Base-by-base conservation (phyloP, 2,113 vertebrate genomes). In the Cavia aperea region DNA sequence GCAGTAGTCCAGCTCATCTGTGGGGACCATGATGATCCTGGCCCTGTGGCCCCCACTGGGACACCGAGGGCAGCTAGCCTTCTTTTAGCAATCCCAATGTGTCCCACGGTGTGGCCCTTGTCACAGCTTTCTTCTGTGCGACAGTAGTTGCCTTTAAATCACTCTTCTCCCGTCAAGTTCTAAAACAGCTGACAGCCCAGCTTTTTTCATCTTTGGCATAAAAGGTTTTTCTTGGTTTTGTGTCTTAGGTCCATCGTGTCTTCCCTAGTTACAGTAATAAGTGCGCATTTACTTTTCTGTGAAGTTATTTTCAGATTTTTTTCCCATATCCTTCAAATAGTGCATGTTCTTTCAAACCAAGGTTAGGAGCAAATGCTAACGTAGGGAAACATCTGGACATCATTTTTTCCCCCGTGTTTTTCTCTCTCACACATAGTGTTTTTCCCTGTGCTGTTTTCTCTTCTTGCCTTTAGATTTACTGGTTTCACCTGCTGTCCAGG, bases 401-500 rank as follows among this genome's bases (percentile, higher is more conserved):
- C 43, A 26, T 68, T 85, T 43, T 68, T 79, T 89, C 60, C 68
- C 62, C 83, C 43, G 1, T 8, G 23, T 87, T 4, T 81, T 75
- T 87, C 68, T 93, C 13, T 86, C n/a, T 86, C 56, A 65, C 26
- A 4, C 7, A 3, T 58, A 39, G 54, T 81, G 4, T 73, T 49
- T 95, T 88, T 21, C 36, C 39, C 85, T 91, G 0, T 83, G 92
- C 63, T 65, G 0, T 89, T 77, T 92, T 85, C 26, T 93, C 36
- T 70, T 90, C 75, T 94, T 83, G 65, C 26, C 77, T 84, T 78
- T 88, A 49, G 65, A 46, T 84, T 92, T 90, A 36, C 60, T 92
- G 24, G 54, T 31, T 92, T 90, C 73, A 16, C 81, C 39, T 73
- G 4, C 84, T 93, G 36, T 24, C 91, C 91, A 62, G 62, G n/a